A percentile compares a stretch with the other conserved stretches of the same genome.
Evolutionary conservation across 2,888 invertebrate genomes (phyloP).

Genomic region (Drosophila meridiana): DNA sequence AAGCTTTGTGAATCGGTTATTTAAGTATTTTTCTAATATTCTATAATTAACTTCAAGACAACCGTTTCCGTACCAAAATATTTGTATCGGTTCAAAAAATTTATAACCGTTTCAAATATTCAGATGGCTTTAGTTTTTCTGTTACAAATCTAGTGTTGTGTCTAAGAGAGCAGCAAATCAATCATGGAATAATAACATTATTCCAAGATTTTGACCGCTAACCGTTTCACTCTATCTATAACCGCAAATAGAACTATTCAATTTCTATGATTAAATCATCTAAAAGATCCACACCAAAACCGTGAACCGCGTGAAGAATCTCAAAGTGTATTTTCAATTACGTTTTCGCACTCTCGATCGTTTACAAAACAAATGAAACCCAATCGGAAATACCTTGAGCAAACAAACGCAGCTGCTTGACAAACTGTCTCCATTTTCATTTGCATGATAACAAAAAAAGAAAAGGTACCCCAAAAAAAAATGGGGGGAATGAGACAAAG

Average conservation of each 20-base stretch:
- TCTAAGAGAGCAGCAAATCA: background rate
- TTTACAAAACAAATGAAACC: slow-evolving; percentile 16
- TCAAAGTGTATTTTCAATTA: background rate
- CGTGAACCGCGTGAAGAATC: background rate
- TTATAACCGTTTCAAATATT: background rate
- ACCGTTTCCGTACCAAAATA: too few species aligned
- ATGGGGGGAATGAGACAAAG: background rate
- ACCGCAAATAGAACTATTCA: too few species aligned
- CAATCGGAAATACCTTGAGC: slow-evolving; percentile 28
- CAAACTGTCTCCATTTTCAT: slow-evolving; percentile 62
- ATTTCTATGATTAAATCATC: background rate
- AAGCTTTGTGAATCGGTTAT: background rate
- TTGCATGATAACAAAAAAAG: slow-evolving; percentile 54
- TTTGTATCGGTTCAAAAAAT: background rate
- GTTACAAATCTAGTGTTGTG: background rate
- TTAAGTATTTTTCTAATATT: background rate
- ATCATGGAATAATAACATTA: background rate
- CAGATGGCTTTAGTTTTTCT: background rate
- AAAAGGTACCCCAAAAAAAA: slow-evolving; percentile 25
- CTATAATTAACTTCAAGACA: background rate
- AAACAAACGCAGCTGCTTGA: slow-evolving; percentile 52
- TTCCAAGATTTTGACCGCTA: background rate
- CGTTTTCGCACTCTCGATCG: background rate
- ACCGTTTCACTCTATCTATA: background rate
- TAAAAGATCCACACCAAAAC: background rate